Evolutionary conservation across 2,888 invertebrate species (phyloP), one percentile per base, ranked within the genome.

Genomic region (Pyralis farinalis): DNA sequence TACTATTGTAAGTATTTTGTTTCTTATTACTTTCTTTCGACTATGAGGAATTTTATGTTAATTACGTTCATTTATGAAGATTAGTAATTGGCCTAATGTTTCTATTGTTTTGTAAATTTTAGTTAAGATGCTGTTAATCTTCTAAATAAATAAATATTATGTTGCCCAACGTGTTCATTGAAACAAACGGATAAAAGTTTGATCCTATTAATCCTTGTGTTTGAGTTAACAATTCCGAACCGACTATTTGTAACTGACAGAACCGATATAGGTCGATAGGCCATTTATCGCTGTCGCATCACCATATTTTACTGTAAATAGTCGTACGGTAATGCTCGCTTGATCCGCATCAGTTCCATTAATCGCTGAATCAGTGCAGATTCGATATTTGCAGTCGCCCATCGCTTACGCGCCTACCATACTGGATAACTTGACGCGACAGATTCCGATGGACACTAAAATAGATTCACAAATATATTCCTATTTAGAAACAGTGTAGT

Each of bases 351-450:
- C 58, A 56, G 56, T 47, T 59, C 63, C 63, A 71, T 73, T 70
- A 67, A 71, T 66, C 64, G 62, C 56, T 49, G 61, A 60, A 57
- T 64, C 58, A 56, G 59, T 59, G 63, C 53, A 62, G 60, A 52
- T 43, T 3, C 9, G 37, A 0, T n/a, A n/a, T 8, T 5, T 12
- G 9, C n/a, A 9, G 33, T 16, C 50, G 43, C 55, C 63, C 65
- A 67, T 76, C 63, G 65, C 56, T 75, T 67, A 66, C 65, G 52
- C 57, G 53, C 53, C 63, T 57, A 67, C 60, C 65, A 58, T 50
- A 49, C 59, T 63, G 76, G 71, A 65, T 75, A 73, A 74, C 69
- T 53, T 63, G 63, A 71, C 70, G 63, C 61, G 74, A 73, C 75
- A 69, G 59, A 53, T 54, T 53, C 40, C 49, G 58, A 48, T 48